Conservation (phyloP, 2,888 invertebrate genomes). For the Antitype chi region DNA sequence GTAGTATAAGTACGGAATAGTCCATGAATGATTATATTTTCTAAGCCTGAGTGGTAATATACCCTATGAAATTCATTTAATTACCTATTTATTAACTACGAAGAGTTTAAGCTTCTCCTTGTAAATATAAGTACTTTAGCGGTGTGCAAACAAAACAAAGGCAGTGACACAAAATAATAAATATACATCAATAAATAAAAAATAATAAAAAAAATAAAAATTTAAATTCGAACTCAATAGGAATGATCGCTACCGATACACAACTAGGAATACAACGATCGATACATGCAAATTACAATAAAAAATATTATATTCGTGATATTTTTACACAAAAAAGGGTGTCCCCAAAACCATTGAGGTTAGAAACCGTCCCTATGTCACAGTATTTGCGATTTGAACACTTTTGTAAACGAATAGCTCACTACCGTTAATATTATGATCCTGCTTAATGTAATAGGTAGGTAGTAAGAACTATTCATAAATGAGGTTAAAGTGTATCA, state of each 20-base stretch:
- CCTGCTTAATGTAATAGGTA: constrained; percentile 11
- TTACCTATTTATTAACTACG: constrained; percentile 18
- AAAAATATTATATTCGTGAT: constrained; percentile 64
- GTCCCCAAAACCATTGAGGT: constrained; percentile 80
- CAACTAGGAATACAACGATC: constrained; percentile 77
- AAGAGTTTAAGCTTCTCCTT: constrained; percentile 5
- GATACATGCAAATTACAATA: constrained; percentile 77
- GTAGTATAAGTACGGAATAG: constrained; percentile 61
- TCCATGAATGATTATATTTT: constrained; percentile 1
- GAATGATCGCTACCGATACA: constrained; percentile 82
- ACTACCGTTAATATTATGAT: constrained; percentile 17
- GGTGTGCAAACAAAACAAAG: constrained; percentile 68
- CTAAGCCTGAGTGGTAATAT: constrained; percentile 10
- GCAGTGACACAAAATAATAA: constrained; percentile 71
- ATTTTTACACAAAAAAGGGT: constrained; percentile 67
- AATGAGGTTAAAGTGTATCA: constrained; percentile 52
- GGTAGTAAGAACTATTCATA: constrained; percentile 8
- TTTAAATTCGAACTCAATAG: constrained; percentile 86
- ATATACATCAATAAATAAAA: constrained; percentile 68
- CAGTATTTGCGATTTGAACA: constrained; percentile 67
- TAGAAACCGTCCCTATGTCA: constrained; percentile 77
- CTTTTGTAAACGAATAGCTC: constrained; percentile 16
- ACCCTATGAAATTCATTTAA: neutral
- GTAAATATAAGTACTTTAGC: constrained; percentile 64
- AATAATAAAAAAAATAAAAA: constrained; percentile 66